A percentile compares a stretch with the other conserved stretches of the same genome.
Evolutionary conservation across 2,113 vertebrate species (phyloP).

Genomic region (Corythoichthys intestinalis): DNA sequence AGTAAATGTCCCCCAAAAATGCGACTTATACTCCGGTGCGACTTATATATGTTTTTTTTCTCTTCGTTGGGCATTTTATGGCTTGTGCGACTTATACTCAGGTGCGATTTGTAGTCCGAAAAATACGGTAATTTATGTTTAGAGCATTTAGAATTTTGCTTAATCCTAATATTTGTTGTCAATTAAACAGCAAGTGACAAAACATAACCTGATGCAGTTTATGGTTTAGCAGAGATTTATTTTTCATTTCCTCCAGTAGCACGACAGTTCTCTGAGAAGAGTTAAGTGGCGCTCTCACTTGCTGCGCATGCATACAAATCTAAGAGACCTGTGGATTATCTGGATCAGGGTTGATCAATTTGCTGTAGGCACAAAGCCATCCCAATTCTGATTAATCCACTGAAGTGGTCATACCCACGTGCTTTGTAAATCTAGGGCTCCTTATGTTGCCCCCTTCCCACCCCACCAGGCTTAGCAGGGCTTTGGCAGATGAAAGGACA

Average conservation of each 20-base stretch:
- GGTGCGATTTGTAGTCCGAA: no score
- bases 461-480: conserved; percentile 40
- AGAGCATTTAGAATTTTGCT: no score
- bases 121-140: no score
- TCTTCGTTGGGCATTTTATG: no score
- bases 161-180: no score
- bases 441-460: conserved; percentile 42
- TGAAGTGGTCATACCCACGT: conserved; percentile 44
- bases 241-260: conserved; percentile 12
- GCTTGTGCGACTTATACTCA: no score
- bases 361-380: conserved; percentile 53
- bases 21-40: no score
- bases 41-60: no score
- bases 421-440: conserved; percentile 50
- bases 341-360: conserved; percentile 63
- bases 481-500: conserved; percentile 67
- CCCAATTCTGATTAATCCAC: conserved; percentile 63
- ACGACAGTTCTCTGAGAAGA: conserved; percentile 18
- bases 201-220: neutral
- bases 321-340: conserved; percentile 44
- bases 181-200: neutral
- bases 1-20: no score
- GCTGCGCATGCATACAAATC: conserved; percentile 32
- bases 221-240: neutral
- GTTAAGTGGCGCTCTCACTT: conserved; percentile 12